A percentile compares a stretch with the other conserved stretches of the same genome.
Conservation (phyloP, 2,888 invertebrate species). For the Sylvicola cinctus region DNA sequence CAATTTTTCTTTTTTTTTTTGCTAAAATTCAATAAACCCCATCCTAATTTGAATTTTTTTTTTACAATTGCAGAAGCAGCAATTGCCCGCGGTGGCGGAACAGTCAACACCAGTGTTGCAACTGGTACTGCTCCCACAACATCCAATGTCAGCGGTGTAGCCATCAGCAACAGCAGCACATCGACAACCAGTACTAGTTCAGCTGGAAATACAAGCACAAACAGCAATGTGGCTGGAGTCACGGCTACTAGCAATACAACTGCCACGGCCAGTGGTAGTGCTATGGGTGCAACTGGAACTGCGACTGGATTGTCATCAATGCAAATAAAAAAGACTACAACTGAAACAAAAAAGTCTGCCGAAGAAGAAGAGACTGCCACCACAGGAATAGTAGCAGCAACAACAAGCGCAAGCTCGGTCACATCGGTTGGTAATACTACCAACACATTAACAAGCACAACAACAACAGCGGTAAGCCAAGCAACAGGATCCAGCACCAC, state of each 20-base stretch:
- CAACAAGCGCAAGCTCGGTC: background rate
- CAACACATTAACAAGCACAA: background rate
- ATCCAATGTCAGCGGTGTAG: too few species aligned
- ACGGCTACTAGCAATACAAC: too few species aligned
- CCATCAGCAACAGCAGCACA: conserved; percentile 19
- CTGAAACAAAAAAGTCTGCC: conserved; percentile 10
- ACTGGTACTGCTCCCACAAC: too few species aligned
- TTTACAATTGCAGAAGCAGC: too few species aligned
- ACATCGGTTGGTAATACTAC: background rate
- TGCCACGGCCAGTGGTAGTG: too few species aligned
- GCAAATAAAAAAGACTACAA: conserved; percentile 29
- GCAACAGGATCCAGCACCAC: background rate
- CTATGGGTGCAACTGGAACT: conserved; percentile 13
- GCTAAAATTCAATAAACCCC: too few species aligned
- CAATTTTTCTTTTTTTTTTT: too few species aligned
- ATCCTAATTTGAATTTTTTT: too few species aligned
- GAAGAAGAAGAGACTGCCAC: conserved; percentile 4
- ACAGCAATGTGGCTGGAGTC: too few species aligned
- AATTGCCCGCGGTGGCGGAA: too few species aligned
- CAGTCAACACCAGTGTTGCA: too few species aligned
- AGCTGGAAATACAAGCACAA: conserved; percentile 16
- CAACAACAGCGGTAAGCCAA: background rate
- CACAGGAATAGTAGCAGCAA: background rate
- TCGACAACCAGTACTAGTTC: conserved; percentile 27
- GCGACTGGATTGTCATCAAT: conserved; percentile 24